These are phyloP conservation scores for Ficedula albicollis DNA, from an alignment of 2,797 vertebrate species.

Conservation along the genomic window DNA sequence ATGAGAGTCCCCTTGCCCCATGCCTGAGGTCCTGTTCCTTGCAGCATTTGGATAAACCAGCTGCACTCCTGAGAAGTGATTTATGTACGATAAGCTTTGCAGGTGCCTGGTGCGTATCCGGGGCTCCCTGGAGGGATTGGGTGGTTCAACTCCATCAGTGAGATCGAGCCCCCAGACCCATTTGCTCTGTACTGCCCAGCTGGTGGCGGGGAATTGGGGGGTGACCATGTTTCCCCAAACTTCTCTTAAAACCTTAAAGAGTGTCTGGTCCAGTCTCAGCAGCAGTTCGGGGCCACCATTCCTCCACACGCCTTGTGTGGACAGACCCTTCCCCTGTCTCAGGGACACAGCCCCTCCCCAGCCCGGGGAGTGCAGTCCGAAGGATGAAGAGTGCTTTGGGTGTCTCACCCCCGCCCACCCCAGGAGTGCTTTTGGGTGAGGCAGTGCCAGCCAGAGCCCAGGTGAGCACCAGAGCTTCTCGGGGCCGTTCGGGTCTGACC, in stretches of 20 bases:
- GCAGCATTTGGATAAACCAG: background rate
- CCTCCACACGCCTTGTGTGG: accelerated
- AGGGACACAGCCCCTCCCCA: background rate
- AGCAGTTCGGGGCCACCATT: background rate
- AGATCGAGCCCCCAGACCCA: background rate
- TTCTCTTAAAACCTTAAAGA: background rate
- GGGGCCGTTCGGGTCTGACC: accelerated
- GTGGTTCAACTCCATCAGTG: background rate
- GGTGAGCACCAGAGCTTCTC: background rate
- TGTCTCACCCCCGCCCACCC: background rate
- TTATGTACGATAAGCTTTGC: background rate
- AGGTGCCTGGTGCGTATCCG: background rate
- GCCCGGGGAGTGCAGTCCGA: background rate
- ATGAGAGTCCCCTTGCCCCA: background rate
- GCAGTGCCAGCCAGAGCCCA: background rate
- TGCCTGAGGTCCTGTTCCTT: background rate
- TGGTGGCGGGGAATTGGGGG: accelerated
- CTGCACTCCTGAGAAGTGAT: accelerated
- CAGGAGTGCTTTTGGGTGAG: background rate
- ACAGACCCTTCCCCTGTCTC: background rate
- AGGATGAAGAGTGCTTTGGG: background rate
- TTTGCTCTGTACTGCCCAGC: background rate
- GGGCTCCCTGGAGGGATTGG: background rate
- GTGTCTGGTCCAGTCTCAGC: accelerated
- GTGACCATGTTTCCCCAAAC: background rate